Base-by-base conservation (phyloP, 1,140 invertebrate species). In the Drosophila ironensis region DNA sequence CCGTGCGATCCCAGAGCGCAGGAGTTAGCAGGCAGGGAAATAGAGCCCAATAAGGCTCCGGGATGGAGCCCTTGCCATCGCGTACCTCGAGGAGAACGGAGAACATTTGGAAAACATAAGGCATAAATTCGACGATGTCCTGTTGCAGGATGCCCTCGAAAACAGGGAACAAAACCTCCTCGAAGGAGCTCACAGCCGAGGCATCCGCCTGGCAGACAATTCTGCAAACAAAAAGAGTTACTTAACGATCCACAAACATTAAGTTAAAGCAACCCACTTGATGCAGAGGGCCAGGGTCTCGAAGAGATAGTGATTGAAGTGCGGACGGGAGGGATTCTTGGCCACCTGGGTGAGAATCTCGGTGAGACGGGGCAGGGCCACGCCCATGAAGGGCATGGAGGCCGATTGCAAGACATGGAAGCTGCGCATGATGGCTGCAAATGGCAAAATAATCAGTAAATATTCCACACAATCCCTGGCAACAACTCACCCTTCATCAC, bases 271-370 rank as follows among this genome's bases (percentile, higher is more conserved):
- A 6, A 54, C 87, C 61, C 57, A 88, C 88, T 94, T 95, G 16
- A 99, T 96, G 6, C 95, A 94, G 24, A 99, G 91, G 40, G 96
- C 95, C 16, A 99, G 91, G 0, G 95, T 96, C 91, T 99, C 98
- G 90, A 99, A 99, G 1, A 99, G 91, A 91, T 97, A 99, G 90
- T 99, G 98, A 92, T 99, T 99, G 90, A 99, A 99, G 90, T 98
- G 96, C 0, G 98, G 98, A 74, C 97, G 96, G 74, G 95, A 97
- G 0, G 98, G 98, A 92, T 99, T 99, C 91, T 96, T 97, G 30
- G 97, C 93, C n/a, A 98, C 97, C 4, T 93, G 88, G 4, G 93
- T 90, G 2, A 99, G 90, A 90, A 98, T 97, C 59, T 94, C 92
- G 0, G 96, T 97, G 2, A 99, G 91, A 87, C 96, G 95, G 1